Conservation (phyloP, 2,888 invertebrate genomes). For the Pseudococcus longispinus region DNA sequence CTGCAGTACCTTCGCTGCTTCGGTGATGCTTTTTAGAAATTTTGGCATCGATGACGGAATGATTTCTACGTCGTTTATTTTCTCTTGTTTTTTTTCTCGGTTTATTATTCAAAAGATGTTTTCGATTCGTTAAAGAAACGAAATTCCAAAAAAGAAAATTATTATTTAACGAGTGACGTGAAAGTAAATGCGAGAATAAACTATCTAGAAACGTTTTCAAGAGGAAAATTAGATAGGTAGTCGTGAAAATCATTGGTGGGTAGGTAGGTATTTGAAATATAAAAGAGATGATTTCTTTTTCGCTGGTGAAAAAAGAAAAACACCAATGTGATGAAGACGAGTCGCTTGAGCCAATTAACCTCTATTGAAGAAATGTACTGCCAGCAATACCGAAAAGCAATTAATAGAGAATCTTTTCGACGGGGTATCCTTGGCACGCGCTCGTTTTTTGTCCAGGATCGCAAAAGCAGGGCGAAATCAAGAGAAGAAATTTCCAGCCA, state of each 20-base stretch:
- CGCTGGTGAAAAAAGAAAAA: not conserved
- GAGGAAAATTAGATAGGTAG: not conserved
- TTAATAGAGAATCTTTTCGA: not conserved
- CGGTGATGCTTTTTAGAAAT: not conserved
- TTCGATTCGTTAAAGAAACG: slow-evolving; percentile 7
- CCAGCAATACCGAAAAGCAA: not conserved
- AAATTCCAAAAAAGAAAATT: not conserved
- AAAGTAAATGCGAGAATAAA: not conserved
- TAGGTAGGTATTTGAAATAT: not conserved
- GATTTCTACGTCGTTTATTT: not conserved
- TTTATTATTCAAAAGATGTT: slow-evolving; percentile 28
- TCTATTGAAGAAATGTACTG: not conserved
- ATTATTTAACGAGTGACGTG: slow-evolving; percentile 8
- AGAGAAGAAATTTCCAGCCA: not conserved
- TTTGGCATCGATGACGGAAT: not conserved
- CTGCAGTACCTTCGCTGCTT: not conserved
- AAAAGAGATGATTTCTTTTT: not conserved
- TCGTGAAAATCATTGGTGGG: not conserved
- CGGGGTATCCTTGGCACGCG: not conserved
- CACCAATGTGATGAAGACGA: not conserved
- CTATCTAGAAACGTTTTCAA: not conserved
- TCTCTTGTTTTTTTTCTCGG: not conserved
- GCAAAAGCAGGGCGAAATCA: not conserved
- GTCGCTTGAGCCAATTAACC: not conserved
- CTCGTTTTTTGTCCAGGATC: not conserved